These are phyloP conservation scores for Holacanthus passer DNA, from an alignment of 2,113 vertebrate genomes.

Conservation along the genomic window DNA sequence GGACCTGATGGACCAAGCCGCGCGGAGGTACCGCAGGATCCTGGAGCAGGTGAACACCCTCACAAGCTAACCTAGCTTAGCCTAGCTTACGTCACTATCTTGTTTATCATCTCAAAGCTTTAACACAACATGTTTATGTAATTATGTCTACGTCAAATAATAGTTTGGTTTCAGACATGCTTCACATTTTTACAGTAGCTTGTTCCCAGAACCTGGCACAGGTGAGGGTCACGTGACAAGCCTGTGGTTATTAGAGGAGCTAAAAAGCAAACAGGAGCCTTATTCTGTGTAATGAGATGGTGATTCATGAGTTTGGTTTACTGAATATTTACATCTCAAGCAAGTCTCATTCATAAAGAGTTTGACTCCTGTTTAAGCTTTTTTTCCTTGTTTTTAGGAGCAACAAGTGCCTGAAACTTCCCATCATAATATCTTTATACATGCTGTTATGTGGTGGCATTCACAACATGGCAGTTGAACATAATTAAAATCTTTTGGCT, in stretches of 20 bases:
- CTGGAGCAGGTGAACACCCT: constrained; percentile 86
- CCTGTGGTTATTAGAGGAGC: background rate
- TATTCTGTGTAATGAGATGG: background rate
- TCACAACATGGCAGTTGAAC: too few relatives aligned
- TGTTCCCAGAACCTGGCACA: background rate
- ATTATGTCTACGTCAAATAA: too few relatives aligned
- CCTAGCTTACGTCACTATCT: too few relatives aligned
- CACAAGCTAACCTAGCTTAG: too few relatives aligned
- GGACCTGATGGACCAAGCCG: constrained; percentile 91
- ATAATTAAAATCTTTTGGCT: background rate
- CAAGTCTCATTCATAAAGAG: background rate
- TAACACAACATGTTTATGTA: too few relatives aligned
- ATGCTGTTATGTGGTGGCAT: too few relatives aligned
- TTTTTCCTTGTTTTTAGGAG: background rate
- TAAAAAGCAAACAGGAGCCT: background rate
- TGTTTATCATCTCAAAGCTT: too few relatives aligned
- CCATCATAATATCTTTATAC: too few relatives aligned
- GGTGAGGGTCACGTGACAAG: constrained; percentile 50
- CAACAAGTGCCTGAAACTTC: too few relatives aligned
- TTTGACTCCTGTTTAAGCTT: background rate
- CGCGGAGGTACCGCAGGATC: constrained; percentile 89
- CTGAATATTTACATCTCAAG: background rate
- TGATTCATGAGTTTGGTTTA: background rate
- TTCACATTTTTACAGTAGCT: background rate
- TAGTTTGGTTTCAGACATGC: background rate